A percentile compares a stretch with the other conserved stretches of the same genome.
Conservation (phyloP, 2,113 vertebrate genomes). For the Notothenia coriiceps region DNA sequence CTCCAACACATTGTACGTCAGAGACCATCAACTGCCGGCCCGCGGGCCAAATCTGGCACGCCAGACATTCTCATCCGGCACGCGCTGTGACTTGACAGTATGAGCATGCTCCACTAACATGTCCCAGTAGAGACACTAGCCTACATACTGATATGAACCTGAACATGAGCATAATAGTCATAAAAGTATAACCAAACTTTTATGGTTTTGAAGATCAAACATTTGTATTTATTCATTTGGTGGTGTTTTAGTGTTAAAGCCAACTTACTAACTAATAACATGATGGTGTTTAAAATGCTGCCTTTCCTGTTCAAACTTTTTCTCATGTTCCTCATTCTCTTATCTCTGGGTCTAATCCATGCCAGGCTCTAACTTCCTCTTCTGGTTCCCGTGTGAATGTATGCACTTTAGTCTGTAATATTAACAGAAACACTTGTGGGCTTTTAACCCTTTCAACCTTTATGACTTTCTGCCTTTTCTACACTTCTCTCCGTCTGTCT, state of each 20-base stretch:
- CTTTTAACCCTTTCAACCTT: not conserved
- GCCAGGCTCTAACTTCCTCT: conserved; percentile 40
- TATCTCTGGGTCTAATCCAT: conserved; percentile 19
- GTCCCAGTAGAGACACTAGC: no score
- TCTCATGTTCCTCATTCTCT: conserved; percentile 45
- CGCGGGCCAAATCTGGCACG: no score
- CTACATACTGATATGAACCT: no score
- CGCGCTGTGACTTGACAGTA: no score
- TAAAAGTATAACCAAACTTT: not conserved
- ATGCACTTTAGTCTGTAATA: not conserved
- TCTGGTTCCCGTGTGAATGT: conserved; percentile 47
- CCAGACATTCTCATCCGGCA: no score
- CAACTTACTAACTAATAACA: not conserved
- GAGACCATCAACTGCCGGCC: no score
- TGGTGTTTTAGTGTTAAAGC: not conserved
- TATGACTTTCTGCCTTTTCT: conserved; percentile 5
- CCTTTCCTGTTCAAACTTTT: not conserved
- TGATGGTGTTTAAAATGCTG: not conserved
- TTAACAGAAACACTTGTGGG: not conserved
- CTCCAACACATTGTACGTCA: no score
- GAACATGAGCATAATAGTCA: no score
- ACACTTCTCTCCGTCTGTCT: conserved; percentile 17
- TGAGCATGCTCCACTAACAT: no score
- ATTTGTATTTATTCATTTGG: not conserved
- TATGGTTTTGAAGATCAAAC: not conserved